These are phyloP conservation scores for Regulus satrapa DNA, from an alignment of 2,113 vertebrate genomes.

Conservation along the genomic window DNA sequence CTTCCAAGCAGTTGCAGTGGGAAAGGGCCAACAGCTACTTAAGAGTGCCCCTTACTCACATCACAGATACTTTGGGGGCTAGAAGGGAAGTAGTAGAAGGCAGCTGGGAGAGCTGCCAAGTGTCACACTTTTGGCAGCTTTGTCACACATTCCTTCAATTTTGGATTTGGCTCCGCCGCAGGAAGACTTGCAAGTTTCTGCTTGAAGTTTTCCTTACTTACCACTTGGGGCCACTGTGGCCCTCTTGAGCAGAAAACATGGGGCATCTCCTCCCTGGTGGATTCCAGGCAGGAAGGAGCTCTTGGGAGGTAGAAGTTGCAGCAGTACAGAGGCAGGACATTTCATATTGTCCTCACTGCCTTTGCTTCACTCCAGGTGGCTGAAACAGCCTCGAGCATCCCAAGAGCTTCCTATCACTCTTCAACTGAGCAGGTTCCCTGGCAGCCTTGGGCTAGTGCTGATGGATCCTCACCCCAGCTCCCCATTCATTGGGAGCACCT, in stretches of 20 bases:
- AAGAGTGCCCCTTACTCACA: slow-evolving; percentile 41
- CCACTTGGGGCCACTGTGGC: slow-evolving; percentile 61
- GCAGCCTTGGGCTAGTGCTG: not conserved
- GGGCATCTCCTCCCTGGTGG: not conserved
- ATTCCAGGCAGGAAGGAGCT: not conserved
- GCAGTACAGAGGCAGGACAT: not conserved
- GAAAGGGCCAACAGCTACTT: slow-evolving; percentile 50
- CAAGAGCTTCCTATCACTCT: not conserved
- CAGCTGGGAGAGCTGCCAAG: slow-evolving; percentile 46
- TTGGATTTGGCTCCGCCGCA: not conserved
- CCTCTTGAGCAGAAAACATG: slow-evolving; percentile 3
- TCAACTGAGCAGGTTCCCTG: not conserved
- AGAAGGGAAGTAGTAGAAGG: slow-evolving; percentile 54
- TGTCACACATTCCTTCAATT: slow-evolving; percentile 52
- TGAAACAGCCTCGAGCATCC: not conserved
- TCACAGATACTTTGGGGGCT: slow-evolving; percentile 31
- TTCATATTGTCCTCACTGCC: not conserved
- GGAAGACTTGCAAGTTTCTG: not conserved
- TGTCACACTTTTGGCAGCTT: slow-evolving; percentile 57
- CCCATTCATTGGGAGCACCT: not conserved
- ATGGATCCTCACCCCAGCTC: not conserved
- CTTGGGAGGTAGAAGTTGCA: not conserved
- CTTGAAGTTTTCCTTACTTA: slow-evolving; percentile 5
- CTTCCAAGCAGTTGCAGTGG: slow-evolving; percentile 29
- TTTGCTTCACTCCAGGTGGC: not conserved